Conservation (phyloP, 2,888 invertebrate species). For the Alsophila aescularia region DNA sequence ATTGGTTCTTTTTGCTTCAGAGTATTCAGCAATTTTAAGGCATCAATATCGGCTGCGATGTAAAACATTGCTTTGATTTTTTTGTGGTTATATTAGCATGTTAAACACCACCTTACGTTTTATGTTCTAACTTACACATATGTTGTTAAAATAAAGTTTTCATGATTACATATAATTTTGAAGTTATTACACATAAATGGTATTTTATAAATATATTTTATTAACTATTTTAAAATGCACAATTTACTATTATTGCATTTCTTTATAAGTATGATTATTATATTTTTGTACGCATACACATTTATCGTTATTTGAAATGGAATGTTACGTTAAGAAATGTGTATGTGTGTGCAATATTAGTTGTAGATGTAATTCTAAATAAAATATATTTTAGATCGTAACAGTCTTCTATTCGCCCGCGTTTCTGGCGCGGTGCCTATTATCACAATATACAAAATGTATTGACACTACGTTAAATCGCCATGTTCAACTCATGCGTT, state of each 20-base stretch:
- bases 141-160: conserved; percentile 59
- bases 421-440: conserved; percentile 16
- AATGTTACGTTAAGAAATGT: conserved; percentile 75
- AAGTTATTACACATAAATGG: conserved; percentile 77
- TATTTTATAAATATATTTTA: conserved; percentile 83
- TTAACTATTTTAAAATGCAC: conserved; percentile 80
- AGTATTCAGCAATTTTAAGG: conserved; percentile 5
- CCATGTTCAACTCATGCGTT: too few relatives aligned
- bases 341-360: conserved; percentile 86
- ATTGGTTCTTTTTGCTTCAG: conserved; percentile 14
- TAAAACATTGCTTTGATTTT: conserved; percentile 72
- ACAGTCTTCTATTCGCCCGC: conserved; percentile 52
- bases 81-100: conserved; percentile 40
- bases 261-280: conserved; percentile 63
- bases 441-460: conserved; percentile 4
- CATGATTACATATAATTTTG: conserved; percentile 69
- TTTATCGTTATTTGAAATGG: conserved; percentile 66
- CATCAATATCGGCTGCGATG: conserved; percentile 55
- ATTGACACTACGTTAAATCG: conserved; percentile 31
- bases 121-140: conserved; percentile 25
- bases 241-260: conserved; percentile 80
- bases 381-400: conserved; percentile 66
- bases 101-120: conserved; percentile 24
- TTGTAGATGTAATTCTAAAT: conserved; percentile 71
- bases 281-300: conserved; percentile 83